Percentiles rank a stretch among this genome's conserved stretches.
These are phyloP conservation scores for Hippocampus abdominalis DNA, from an alignment of 2,113 vertebrate genomes.

Conservation along the genomic window DNA sequence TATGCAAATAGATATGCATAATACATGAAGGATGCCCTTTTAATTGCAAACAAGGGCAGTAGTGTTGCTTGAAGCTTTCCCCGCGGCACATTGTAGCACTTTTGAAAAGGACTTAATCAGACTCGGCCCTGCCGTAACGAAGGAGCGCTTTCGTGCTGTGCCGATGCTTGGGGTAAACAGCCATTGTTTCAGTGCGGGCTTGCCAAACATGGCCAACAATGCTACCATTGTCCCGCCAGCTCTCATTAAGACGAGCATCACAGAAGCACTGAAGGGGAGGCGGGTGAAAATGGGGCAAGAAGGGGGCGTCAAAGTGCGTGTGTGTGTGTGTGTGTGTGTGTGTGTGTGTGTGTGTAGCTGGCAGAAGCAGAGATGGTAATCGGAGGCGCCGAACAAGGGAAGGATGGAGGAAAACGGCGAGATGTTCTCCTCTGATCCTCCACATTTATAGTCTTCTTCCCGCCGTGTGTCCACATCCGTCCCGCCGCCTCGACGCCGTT, in stretches of 20 bases:
- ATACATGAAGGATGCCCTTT: constrained; percentile 38
- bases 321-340: constrained; percentile 79
- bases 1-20: constrained; percentile 42
- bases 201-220: constrained; percentile 79
- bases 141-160: constrained; percentile 69
- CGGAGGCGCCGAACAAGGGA: constrained; percentile 34
- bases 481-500: constrained; percentile 31
- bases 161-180: constrained; percentile 83
- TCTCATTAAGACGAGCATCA: constrained; percentile 79
- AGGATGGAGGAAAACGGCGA: constrained; percentile 23
- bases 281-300: constrained; percentile 47
- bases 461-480: constrained; percentile 16
- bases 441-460: constrained; percentile 29
- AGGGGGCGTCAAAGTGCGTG: constrained; percentile 40
- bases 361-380: constrained; percentile 56
- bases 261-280: constrained; percentile 37
- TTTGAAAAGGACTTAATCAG: constrained; percentile 78
- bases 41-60: constrained; percentile 29
- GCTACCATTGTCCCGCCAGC: constrained; percentile 79
- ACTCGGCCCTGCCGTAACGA: constrained; percentile 79
- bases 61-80: constrained; percentile 47
- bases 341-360: constrained; percentile 77
- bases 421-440: constrained; percentile 36
- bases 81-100: constrained; percentile 73
- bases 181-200: constrained; percentile 79